Evolutionary conservation across 2,888 invertebrate species (phyloP), one percentile per base, ranked within the genome.

Genomic region (Cryptosula pallasiana): DNA sequence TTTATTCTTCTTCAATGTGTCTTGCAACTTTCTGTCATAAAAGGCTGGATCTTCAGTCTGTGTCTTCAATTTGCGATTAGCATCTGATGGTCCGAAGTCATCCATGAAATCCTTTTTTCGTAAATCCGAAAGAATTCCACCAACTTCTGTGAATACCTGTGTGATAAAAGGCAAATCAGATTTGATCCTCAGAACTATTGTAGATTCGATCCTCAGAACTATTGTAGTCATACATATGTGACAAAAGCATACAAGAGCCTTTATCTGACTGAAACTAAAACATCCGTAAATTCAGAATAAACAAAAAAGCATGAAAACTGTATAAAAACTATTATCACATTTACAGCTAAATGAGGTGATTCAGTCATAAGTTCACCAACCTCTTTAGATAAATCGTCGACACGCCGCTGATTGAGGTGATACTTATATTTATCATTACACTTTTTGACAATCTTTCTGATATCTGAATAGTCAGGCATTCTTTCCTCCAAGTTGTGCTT

Each of bases 351-450:
- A n/a, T n/a, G n/a, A n/a, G n/a, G n/a, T n/a, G n/a, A n/a, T n/a
- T n/a, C n/a, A n/a, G n/a, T n/a, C n/a, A n/a, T n/a, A n/a, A n/a
- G n/a, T n/a, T n/a, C n/a, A n/a, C n/a, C 13, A 29, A 63, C 63
- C 63, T 63, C 63, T 63, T 63, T 63, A 5, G 63, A 63, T 27
- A 63, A n/a, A 25, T 63, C 63, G 13, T 9, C 32, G 13, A 63
- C 29, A 29, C 63, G 29, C 25, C 27, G 20, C 32, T 27, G 13
- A 34, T 63, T 63, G 25, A 63, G 27, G 63, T 32, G 13, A 27
- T 63, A 63, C n/a, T 63, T 25, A 32, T 32, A 27, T n/a, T 63
- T 63, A 29, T 63, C 63, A 63, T 63, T 63, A 27, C 63, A 63
- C 9, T 25, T 20, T 34, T 63, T 63, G 2, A 63, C 63, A 29